These are phyloP conservation scores for Drosophila algonquin DNA, from an alignment of 2,888 invertebrate species.

Conservation along the genomic window DNA sequence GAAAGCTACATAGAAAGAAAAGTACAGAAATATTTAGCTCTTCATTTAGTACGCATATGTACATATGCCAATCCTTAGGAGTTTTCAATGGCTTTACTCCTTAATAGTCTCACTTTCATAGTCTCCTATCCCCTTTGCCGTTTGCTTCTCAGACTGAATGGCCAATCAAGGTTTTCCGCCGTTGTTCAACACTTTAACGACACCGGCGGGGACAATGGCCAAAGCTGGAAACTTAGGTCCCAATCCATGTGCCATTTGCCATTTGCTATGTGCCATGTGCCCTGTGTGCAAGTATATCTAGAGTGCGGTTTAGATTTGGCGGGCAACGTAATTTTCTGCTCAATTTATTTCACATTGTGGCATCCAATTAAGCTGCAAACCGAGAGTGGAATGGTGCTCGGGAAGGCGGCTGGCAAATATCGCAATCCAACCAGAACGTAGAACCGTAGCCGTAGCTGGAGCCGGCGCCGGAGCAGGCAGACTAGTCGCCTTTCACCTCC, in stretches of 20 bases:
- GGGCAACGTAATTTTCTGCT: constrained; percentile 84
- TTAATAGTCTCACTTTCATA: too few relatives aligned
- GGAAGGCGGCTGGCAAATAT: constrained; percentile 28
- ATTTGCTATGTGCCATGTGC: too few relatives aligned
- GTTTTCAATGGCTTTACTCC: too few relatives aligned
- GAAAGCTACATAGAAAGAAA: too few relatives aligned
- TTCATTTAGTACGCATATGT: too few relatives aligned
- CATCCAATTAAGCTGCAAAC: constrained; percentile 83
- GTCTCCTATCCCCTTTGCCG: too few relatives aligned
- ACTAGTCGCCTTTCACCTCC: too few relatives aligned
- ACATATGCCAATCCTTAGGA: too few relatives aligned
- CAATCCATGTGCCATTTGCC: constrained; percentile 8
- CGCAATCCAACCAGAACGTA: constrained; percentile 35
- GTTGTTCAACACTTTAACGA: constrained; percentile 50
- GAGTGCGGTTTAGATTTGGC: constrained; percentile 70
- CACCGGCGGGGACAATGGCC: constrained; percentile 66
- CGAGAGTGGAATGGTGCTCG: constrained; percentile 24
- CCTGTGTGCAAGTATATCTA: constrained; percentile 29
- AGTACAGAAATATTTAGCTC: too few relatives aligned
- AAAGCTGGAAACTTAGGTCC: constrained; percentile 56
- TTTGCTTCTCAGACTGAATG: too few relatives aligned
- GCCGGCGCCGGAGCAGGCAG: not conserved
- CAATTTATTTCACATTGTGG: constrained; percentile 84
- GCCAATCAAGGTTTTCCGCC: not conserved
- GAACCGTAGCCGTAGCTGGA: constrained; percentile 17